Conservation (phyloP, 2,888 invertebrate species). For the Apotomis turbidana region DNA sequence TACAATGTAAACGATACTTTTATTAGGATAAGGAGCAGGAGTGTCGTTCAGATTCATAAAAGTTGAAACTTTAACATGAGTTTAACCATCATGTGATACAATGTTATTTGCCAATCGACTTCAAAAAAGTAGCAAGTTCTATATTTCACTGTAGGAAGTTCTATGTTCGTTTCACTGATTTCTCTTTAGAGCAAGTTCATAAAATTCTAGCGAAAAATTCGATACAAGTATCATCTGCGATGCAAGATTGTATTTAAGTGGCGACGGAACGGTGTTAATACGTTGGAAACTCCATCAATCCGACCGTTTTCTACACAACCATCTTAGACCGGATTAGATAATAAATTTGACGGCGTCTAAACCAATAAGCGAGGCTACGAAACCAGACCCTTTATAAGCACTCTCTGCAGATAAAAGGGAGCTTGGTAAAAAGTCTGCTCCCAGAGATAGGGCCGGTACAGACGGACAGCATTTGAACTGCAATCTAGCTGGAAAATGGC, state of each 20-base stretch:
- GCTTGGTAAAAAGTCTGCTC: constrained; percentile 28
- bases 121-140: too few relatives aligned
- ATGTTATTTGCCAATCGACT: too few relatives aligned
- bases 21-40: too few relatives aligned
- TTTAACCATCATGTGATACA: too few relatives aligned
- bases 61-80: too few relatives aligned
- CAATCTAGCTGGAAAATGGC: too few relatives aligned
- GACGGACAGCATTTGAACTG: too few relatives aligned
- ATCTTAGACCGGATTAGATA: constrained; percentile 31
- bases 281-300: constrained; percentile 26
- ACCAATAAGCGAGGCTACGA: constrained; percentile 26
- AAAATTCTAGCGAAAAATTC: neutral
- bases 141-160: too few relatives aligned
- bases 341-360: constrained; percentile 39
- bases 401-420: constrained; percentile 16
- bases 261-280: constrained; percentile 8
- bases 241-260: constrained; percentile 2
- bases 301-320: constrained; percentile 14
- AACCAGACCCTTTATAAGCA: constrained; percentile 13
- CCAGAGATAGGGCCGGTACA: neutral
- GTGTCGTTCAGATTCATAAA: too few relatives aligned
- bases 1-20: too few relatives aligned
- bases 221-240: neutral
- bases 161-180: too few relatives aligned
- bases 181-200: too few relatives aligned